Evolutionary conservation across 2,888 invertebrate genomes (phyloP).

Genomic region (Stramonita haemastoma): DNA sequence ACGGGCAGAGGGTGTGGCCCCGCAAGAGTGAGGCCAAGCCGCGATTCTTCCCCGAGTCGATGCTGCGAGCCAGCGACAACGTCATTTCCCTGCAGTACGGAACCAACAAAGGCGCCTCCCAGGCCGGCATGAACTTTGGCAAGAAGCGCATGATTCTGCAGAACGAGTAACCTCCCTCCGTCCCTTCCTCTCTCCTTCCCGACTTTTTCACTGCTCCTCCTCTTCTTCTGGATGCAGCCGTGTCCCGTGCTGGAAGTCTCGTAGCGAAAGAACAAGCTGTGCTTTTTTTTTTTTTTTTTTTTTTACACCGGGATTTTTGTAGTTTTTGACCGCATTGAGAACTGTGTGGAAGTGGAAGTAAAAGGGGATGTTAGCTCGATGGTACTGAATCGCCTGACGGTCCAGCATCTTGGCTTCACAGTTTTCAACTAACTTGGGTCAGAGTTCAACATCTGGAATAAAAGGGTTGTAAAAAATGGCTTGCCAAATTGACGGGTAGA

Average conservation of each 20-base stretch:
- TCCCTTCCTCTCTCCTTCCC: neutral
- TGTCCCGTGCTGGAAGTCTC: neutral
- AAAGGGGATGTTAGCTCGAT: no score
- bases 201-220: neutral
- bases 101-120: slow-evolving; percentile 97
- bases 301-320: neutral
- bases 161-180: slow-evolving; percentile 29
- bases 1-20: slow-evolving; percentile 87
- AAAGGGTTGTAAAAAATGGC: neutral
- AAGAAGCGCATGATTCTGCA: slow-evolving; percentile 66
- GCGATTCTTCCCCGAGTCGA: slow-evolving; percentile 95
- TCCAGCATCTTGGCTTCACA: no score
- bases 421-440: no score
- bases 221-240: neutral
- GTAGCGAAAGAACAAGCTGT: slow-evolving; percentile 33
- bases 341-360: no score
- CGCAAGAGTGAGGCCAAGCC: slow-evolving; percentile 97
- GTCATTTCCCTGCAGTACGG: slow-evolving; percentile 89
- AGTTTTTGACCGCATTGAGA: neutral
- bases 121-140: slow-evolving; percentile 90
- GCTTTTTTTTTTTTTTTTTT: neutral
- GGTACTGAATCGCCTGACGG: no score
- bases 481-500: neutral
- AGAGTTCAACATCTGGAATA: no score
- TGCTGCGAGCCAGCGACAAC: slow-evolving; percentile 92